These are phyloP conservation scores for Anguilla megastoma DNA, from an alignment of 2,797 vertebrate species.

Conservation along the genomic window DNA sequence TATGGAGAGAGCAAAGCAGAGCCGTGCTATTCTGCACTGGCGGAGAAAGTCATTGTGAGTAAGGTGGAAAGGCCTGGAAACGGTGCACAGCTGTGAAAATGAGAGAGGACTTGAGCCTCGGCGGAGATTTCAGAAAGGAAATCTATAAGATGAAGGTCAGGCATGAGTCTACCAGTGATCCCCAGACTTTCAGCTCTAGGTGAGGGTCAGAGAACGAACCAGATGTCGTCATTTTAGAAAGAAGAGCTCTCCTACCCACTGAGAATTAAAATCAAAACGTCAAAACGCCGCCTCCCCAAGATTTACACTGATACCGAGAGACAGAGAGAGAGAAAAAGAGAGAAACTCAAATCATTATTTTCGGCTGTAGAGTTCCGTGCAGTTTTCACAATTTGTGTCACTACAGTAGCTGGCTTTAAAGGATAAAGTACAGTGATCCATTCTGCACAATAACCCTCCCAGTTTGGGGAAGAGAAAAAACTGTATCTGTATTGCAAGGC, in stretches of 20 bases:
- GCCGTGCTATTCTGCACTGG: not conserved
- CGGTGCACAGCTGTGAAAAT: not conserved
- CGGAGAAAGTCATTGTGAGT: not conserved
- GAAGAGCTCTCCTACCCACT: not conserved
- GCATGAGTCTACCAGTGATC: not conserved
- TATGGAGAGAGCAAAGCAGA: not conserved
- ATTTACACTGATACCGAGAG: not conserved
- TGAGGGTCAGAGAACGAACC: not conserved
- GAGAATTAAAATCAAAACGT: not conserved
- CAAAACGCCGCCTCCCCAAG: not conserved
- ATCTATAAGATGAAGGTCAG: not conserved
- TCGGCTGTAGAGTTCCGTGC: not conserved
- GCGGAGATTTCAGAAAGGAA: constrained; percentile 1
- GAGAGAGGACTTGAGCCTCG: not conserved
- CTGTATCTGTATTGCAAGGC: not conserved
- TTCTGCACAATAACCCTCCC: not conserved
- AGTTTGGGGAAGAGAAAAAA: not conserved
- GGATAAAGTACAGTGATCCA: not conserved
- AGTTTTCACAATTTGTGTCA: not conserved
- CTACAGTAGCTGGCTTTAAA: not conserved
- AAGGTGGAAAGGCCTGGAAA: not conserved
- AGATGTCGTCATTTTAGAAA: not conserved
- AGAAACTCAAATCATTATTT: not conserved
- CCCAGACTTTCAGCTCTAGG: not conserved
- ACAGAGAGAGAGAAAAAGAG: not conserved